These are phyloP conservation scores for Drosophila murphyi DNA, from an alignment of 1,140 invertebrate species.

Conservation along the genomic window DNA sequence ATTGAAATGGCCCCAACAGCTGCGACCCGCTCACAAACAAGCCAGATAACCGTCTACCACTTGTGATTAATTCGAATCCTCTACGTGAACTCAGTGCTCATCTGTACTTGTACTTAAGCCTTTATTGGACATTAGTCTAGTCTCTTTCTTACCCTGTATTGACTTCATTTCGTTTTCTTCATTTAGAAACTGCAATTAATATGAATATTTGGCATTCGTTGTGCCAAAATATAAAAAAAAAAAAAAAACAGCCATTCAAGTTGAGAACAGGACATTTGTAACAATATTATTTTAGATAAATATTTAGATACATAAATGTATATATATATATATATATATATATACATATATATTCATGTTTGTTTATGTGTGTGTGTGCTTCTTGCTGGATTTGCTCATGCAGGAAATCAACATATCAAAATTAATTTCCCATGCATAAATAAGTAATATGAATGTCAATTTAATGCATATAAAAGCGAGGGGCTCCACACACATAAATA, in stretches of 20 bases:
- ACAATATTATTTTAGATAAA: neutral
- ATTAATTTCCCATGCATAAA: constrained; percentile 82
- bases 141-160: too few relatives aligned
- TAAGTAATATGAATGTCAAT: constrained; percentile 82
- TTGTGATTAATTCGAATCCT: too few relatives aligned
- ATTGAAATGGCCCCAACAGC: constrained; percentile 60
- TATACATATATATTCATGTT: constrained; percentile 5
- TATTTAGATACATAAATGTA: neutral
- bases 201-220: too few relatives aligned
- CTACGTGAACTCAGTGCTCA: too few relatives aligned
- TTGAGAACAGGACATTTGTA: neutral
- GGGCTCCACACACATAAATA: constrained; percentile 12
- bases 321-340: neutral
- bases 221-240: too few relatives aligned
- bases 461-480: constrained; percentile 62
- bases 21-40: neutral
- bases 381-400: constrained; percentile 69
- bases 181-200: too few relatives aligned
- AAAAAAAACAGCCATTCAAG: too few relatives aligned
- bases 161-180: too few relatives aligned
- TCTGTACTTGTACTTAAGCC: too few relatives aligned
- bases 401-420: constrained; percentile 81
- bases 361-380: constrained; percentile 14
- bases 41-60: too few relatives aligned
- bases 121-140: too few relatives aligned